A percentile compares a stretch with the other conserved stretches of the same genome.
Evolutionary conservation across 2,113 vertebrate species (phyloP).

Genomic region (Pungitius pungitius): DNA sequence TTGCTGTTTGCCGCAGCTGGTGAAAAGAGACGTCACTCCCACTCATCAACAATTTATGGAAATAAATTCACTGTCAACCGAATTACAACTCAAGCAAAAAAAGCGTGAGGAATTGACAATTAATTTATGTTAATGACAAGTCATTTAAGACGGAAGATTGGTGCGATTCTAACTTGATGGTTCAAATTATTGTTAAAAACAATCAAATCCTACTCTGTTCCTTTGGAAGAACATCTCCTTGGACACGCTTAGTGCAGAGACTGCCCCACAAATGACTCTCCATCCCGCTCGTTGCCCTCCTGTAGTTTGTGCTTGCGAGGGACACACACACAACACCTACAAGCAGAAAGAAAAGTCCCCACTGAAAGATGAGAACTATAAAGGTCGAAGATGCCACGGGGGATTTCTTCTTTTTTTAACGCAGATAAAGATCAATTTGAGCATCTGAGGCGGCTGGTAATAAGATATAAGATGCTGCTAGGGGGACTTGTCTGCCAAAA

Average conservation of each 20-base stretch:
- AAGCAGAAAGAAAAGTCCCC: slow-evolving; percentile 34
- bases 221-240: slow-evolving; percentile 38
- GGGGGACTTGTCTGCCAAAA: slow-evolving; percentile 71
- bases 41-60: slow-evolving; percentile 29
- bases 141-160: slow-evolving; percentile 14
- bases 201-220: slow-evolving; percentile 33
- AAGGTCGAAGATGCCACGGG: slow-evolving; percentile 62
- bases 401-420: slow-evolving; percentile 57
- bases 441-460: slow-evolving; percentile 71
- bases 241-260: slow-evolving; percentile 47
- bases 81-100: slow-evolving; percentile 20
- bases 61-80: slow-evolving; percentile 37
- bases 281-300: slow-evolving; percentile 23
- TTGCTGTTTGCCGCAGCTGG: slow-evolving; percentile 1
- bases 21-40: slow-evolving; percentile 22
- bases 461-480: slow-evolving; percentile 75
- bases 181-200: slow-evolving; percentile 12
- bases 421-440: slow-evolving; percentile 75
- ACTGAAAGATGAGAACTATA: slow-evolving; percentile 70
- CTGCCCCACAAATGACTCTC: slow-evolving; percentile 51
- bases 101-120: slow-evolving; percentile 1
- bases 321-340: slow-evolving; percentile 5
- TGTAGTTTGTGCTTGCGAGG: slow-evolving; percentile 48
- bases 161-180: not conserved
- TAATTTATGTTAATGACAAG: slow-evolving; percentile 34